phyloP scores from a whole-genome alignment of 2,113 vertebrate genomes.

The Hippocampus zosterae region DNA sequence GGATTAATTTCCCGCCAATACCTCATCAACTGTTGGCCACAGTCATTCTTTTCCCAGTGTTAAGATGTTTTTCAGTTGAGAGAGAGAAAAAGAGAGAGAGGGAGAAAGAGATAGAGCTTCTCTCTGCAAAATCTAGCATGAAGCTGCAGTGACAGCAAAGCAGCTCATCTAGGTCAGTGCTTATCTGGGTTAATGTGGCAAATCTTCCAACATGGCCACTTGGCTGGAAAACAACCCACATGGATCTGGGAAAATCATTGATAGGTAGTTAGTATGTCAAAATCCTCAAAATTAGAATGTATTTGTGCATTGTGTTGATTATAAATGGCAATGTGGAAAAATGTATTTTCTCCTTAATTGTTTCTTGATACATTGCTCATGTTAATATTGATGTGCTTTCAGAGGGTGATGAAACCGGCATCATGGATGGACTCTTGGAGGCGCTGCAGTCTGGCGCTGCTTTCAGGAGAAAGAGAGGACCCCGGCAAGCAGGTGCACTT shows the following conservation, averaged over 20 bases:
- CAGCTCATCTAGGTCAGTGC: slow-evolving; percentile 56
- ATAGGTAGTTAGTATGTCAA: slow-evolving; percentile 1
- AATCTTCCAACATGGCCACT: slow-evolving; percentile 24
- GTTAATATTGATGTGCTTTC: slow-evolving; percentile 30
- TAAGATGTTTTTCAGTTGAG: neutral
- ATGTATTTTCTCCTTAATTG: neutral
- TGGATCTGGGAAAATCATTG: slow-evolving; percentile 13
- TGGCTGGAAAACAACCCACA: slow-evolving; percentile 23
- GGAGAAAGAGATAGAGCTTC: neutral
- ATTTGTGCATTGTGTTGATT: slow-evolving; percentile 11
- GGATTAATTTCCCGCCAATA: slow-evolving; percentile 4
- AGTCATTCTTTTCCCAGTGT: neutral
- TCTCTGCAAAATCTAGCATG: slow-evolving; percentile 8
- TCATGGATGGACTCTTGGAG: slow-evolving; percentile 79
- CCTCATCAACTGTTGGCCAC: neutral
- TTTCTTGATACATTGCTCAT: slow-evolving; percentile 21
- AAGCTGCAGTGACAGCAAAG: slow-evolving; percentile 12
- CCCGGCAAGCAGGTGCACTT: slow-evolving; percentile 72
- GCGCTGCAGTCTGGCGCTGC: slow-evolving; percentile 77
- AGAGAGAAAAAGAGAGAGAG: neutral
- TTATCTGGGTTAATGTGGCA: slow-evolving; percentile 56
- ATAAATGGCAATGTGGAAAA: slow-evolving; percentile 3
- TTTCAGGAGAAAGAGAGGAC: slow-evolving; percentile 77
- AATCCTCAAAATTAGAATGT: slow-evolving; percentile 12
- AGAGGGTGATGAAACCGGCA: slow-evolving; percentile 77